These are phyloP conservation scores for Patagioenas fasciata DNA, from an alignment of 2,113 vertebrate species.

Conservation along the genomic window DNA sequence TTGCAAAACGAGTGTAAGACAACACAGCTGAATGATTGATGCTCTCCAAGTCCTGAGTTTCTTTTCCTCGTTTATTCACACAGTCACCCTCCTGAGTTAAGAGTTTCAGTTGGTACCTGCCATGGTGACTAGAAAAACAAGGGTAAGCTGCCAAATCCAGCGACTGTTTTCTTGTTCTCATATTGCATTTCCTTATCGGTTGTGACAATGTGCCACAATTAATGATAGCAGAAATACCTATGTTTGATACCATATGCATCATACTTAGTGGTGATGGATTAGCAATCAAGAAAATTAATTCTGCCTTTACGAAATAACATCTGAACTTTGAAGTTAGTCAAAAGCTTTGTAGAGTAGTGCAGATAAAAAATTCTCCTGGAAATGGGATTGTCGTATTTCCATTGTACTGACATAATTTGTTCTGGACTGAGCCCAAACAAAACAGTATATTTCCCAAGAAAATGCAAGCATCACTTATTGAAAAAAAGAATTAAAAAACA, in stretches of 20 bases:
- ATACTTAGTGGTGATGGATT: constrained; percentile 82
- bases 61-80: constrained; percentile 17
- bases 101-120: constrained; percentile 40
- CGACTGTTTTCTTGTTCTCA: constrained; percentile 66
- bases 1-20: constrained; percentile 66
- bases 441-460: neutral
- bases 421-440: neutral
- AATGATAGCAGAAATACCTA: constrained; percentile 79
- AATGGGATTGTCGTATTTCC: constrained; percentile 25
- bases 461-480: neutral
- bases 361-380: constrained; percentile 64
- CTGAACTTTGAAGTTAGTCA: constrained; percentile 76
- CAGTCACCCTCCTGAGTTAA: constrained; percentile 31
- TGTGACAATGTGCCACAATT: constrained; percentile 81
- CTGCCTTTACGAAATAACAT: constrained; percentile 75
- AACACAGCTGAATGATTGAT: constrained; percentile 63
- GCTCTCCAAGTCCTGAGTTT: constrained; percentile 9
- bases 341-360: constrained; percentile 14
- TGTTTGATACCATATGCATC: constrained; percentile 78
- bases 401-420: constrained; percentile 18
- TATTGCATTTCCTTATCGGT: constrained; percentile 74
- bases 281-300: constrained; percentile 82
- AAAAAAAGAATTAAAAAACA: too few species aligned
- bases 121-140: constrained; percentile 55
- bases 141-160: constrained; percentile 66